phyloP scores from a whole-genome alignment of 2,113 vertebrate genomes.

The Cephalophus harveyi region DNA sequence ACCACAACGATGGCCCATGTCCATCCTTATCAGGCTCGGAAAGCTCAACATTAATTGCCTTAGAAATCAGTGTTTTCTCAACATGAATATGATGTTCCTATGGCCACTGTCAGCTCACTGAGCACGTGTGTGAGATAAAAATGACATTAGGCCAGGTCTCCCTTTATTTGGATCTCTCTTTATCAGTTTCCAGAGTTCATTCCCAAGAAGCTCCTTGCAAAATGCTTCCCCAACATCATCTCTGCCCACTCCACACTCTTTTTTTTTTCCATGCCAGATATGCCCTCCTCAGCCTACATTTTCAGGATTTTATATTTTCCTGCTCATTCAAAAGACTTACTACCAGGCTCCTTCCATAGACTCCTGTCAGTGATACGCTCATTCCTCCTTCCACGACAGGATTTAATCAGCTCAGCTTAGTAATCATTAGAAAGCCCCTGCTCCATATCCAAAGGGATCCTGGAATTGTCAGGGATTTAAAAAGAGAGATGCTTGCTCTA shows the following conservation, averaged over 20 bases:
- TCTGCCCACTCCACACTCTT: background rate
- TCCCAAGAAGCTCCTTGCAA: background rate
- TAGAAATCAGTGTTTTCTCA: background rate
- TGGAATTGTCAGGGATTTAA: background rate
- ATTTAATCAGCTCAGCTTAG: background rate
- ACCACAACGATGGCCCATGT: fast-evolving
- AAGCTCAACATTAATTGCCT: background rate
- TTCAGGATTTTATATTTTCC: background rate
- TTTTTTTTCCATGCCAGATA: background rate
- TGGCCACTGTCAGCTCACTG: background rate
- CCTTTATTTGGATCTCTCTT: background rate
- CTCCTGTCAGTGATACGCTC: background rate
- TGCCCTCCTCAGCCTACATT: background rate
- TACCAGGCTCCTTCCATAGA: background rate
- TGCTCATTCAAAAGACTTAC: background rate
- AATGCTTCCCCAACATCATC: background rate
- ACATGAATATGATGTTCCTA: background rate
- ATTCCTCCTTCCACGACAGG: background rate
- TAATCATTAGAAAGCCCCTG: background rate
- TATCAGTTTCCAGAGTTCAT: background rate
- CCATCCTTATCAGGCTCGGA: background rate
- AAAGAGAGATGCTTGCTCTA: background rate
- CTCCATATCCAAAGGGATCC: background rate
- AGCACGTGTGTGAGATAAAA: background rate
- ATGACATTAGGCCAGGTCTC: background rate